phyloP scores from a whole-genome alignment of 2,797 vertebrate species.

The Tauraco hartlaubi region DNA sequence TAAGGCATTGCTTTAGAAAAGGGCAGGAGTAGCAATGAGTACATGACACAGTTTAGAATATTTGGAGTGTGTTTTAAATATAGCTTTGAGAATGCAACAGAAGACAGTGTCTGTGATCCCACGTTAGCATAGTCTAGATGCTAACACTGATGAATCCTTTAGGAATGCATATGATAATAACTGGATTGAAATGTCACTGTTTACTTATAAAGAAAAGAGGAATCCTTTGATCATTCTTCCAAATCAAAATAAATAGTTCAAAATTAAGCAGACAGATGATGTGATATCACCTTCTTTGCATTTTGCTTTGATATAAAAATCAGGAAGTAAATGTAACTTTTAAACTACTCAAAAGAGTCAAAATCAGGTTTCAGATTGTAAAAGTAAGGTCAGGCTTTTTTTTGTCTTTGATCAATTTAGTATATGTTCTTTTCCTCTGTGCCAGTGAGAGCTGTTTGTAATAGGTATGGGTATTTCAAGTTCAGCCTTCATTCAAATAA shows the following conservation, averaged over 20 bases:
- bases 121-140: not conserved
- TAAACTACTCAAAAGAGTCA: conserved; percentile 11
- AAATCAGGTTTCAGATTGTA: not conserved
- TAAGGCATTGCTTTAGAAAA: not conserved
- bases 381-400: not conserved
- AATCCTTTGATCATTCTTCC: conserved; percentile 55
- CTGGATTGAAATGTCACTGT: conserved; percentile 19
- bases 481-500: not conserved
- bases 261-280: conserved; percentile 19
- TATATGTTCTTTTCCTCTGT: not conserved
- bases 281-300: conserved; percentile 20
- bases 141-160: conserved; percentile 1
- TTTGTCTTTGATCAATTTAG: not conserved
- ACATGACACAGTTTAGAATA: not conserved
- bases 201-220: conserved; percentile 20
- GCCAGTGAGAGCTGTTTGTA: not conserved
- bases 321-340: not conserved
- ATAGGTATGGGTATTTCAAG: not conserved
- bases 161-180: conserved; percentile 3
- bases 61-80: conserved; percentile 2
- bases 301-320: conserved; percentile 57
- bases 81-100: not conserved
- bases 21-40: not conserved
- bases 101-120: not conserved
- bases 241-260: conserved; percentile 47